Conservation (phyloP, 2,888 invertebrate genomes). For the Ochropleura leucogaster region DNA sequence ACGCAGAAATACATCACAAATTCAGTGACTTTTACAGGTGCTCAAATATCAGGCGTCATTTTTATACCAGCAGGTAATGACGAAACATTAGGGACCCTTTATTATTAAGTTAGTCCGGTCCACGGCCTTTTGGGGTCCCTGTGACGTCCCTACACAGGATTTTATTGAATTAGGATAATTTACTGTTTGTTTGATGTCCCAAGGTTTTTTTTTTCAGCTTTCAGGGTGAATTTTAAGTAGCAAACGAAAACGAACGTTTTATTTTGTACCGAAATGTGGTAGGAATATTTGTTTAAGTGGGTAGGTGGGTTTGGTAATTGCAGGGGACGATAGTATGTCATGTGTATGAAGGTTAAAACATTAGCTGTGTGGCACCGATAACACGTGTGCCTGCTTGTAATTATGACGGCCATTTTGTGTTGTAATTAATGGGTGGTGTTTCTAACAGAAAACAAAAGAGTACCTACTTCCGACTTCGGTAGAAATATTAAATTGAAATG, state of each 20-base stretch:
- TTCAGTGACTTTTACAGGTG: constrained; percentile 33
- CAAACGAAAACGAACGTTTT: constrained; percentile 47
- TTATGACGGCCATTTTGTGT: constrained; percentile 29
- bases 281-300: constrained; percentile 35
- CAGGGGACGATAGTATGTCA: constrained; percentile 33
- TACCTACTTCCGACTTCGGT: too few species aligned
- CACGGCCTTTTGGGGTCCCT: constrained; percentile 68
- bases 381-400: constrained; percentile 19
- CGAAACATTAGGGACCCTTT: constrained; percentile 78
- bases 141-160: constrained; percentile 67
- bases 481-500: not conserved
- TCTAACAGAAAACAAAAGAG: not conserved
- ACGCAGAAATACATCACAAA: constrained; percentile 27
- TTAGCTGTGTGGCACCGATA: constrained; percentile 27
- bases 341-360: constrained; percentile 40
- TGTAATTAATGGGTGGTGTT: constrained; percentile 14
- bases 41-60: constrained; percentile 62
- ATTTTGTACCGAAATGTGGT: constrained; percentile 39
- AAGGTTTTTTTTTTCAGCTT: constrained; percentile 65
- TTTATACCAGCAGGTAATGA: constrained; percentile 73
- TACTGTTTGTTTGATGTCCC: constrained; percentile 80
- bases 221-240: constrained; percentile 55
- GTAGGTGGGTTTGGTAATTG: constrained; percentile 33
- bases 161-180: constrained; percentile 84
- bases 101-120: constrained; percentile 80